Percentiles rank a stretch among this genome's conserved stretches.
Conservation (phyloP, 2,797 vertebrate species). For the Pangasius mekongensis region DNA sequence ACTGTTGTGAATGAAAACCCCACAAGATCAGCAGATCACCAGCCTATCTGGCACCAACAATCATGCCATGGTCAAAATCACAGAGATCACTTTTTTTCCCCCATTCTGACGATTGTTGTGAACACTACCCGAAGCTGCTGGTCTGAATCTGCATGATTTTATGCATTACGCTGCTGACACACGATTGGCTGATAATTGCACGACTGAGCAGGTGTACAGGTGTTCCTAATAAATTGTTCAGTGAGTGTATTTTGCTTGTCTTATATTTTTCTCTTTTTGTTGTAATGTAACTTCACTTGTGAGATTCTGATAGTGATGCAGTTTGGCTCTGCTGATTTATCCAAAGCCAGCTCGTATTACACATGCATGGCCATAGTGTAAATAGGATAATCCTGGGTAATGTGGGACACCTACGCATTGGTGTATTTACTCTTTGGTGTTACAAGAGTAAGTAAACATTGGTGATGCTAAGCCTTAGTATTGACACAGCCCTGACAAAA, state of each 20-base stretch:
- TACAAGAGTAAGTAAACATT: background rate
- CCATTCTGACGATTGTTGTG: no score
- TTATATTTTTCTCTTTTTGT: background rate
- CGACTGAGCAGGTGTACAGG: no score
- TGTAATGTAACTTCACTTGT: background rate
- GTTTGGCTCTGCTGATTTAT: background rate
- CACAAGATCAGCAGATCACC: background rate
- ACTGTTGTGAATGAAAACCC: background rate
- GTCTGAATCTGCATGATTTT: no score
- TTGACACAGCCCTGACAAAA: background rate
- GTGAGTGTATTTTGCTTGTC: background rate
- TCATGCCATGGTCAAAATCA: no score
- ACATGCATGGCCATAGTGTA: background rate
- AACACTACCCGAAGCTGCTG: no score
- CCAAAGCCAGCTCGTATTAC: background rate
- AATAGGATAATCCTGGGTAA: background rate
- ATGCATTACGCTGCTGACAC: no score
- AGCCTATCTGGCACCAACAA: no score
- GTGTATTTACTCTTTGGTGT: background rate
- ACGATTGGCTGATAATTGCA: no score
- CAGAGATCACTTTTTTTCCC: no score
- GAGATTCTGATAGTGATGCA: background rate
- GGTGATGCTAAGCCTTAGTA: background rate
- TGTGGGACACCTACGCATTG: background rate
- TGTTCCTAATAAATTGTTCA: background rate